Evolutionary conservation across 2,888 invertebrate genomes (phyloP), one percentile per base, ranked within the genome.

Genomic region (Oxystoma pomonae): DNA sequence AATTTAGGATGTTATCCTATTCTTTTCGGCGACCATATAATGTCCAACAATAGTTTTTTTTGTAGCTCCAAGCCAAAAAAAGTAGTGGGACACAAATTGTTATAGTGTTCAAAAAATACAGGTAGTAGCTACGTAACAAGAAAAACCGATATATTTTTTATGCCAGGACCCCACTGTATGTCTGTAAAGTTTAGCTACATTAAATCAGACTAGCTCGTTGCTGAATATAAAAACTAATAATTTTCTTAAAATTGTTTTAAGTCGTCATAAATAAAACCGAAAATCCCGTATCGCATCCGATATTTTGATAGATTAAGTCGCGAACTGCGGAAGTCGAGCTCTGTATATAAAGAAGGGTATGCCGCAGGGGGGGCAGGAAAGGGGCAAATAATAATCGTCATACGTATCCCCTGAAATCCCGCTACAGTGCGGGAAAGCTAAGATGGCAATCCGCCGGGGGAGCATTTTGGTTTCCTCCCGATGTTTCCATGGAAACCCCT

Each of bases 401-500:
- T 35, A 53, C 16, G 16, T 55, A 59, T 61, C 62, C 62, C 52
- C 65, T 62, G 67, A 67, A 62, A 70, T 70, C 69, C 68, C 69
- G 65, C 68, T 70, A 71, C 67, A 66, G 35, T n/a, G n/a, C n/a
- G n/a, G 12, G 35, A 35, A 12, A 35, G 12, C 35, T 73, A 74
- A 73, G 74, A 73, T 72, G 72, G 71, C 70, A 72, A 69, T 69
- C 67, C 68, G 66, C 35, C 35, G 35, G 73, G 72, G 72, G 57
- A 59, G 72, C 73, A 73, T 60, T 60, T 60, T 62, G 58, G 65
- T 21, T 59, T 49, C 55, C 59, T 62, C 71, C 68, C 71, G 70
- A 35, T 35, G 76, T 76, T 67, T 68, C 73, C 76, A 77, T 76
- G 70, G 76, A 74, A 76, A 77, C 77, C 71, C 76, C 76, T 67